Evolutionary conservation across 2,113 vertebrate species (phyloP).

Genomic region (Nothocercus nigrocapillus): DNA sequence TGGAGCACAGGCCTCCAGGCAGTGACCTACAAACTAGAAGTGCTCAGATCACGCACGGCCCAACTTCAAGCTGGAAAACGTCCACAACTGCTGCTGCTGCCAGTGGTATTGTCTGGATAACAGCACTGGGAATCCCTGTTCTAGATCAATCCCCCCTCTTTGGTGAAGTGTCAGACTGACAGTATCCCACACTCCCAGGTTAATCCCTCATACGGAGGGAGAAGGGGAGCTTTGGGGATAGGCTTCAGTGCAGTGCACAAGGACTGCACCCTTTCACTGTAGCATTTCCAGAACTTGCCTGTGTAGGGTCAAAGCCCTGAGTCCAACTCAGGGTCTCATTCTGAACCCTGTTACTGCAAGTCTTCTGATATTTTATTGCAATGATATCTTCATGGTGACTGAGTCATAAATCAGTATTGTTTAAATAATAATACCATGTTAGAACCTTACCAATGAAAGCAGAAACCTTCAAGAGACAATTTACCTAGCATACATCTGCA

Average conservation of each 20-base stretch:
- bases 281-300: not conserved
- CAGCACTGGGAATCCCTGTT: not conserved
- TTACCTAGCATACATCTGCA: not conserved
- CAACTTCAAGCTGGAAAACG: not conserved
- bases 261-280: not conserved
- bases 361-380: not conserved
- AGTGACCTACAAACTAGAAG: not conserved
- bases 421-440: not conserved
- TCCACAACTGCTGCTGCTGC: not conserved
- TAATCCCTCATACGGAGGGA: not conserved
- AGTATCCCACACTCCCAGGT: not conserved
- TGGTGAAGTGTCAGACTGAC: not conserved
- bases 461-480: not conserved
- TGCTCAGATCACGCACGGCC: not conserved
- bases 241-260: not conserved
- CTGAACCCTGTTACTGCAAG: not conserved
- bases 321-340: not conserved
- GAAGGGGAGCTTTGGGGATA: not conserved
- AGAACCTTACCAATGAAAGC: not conserved
- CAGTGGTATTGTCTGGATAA: rapidly evolving
- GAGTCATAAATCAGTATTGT: not conserved
- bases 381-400: not conserved
- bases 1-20: not conserved
- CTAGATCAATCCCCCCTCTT: not conserved
- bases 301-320: not conserved